Percentiles rank a stretch among this genome's conserved stretches.
phyloP scores from a whole-genome alignment of 1,140 invertebrate species.

The Macrobrachium rosenbergii region DNA sequence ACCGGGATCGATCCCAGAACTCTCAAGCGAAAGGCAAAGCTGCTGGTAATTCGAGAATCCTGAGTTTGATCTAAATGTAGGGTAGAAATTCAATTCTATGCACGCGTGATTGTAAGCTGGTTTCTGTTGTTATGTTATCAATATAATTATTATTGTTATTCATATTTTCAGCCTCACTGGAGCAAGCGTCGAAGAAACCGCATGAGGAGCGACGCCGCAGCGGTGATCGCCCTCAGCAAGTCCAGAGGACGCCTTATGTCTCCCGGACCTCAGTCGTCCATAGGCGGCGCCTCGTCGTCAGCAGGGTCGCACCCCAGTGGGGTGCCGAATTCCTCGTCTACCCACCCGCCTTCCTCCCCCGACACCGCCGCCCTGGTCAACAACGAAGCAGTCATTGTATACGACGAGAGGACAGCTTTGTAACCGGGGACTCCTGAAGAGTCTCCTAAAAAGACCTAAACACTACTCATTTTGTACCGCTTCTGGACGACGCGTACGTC shows the following conservation, averaged over 20 bases:
- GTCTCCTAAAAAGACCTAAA: not conserved
- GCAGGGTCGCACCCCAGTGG: not conserved
- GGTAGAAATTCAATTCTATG: too few species aligned
- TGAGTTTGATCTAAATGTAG: too few species aligned
- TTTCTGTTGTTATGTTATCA: not conserved
- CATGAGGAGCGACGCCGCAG: conserved; percentile 52
- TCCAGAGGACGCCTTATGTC: conserved; percentile 49
- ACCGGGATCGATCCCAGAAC: too few species aligned
- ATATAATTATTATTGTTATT: not conserved
- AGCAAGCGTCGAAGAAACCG: conserved; percentile 49
- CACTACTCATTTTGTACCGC: not conserved
- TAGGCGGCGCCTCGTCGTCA: not conserved
- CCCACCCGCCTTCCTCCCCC: not conserved
- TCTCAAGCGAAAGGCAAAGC: too few species aligned
- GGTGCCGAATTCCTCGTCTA: not conserved
- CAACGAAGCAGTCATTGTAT: conserved; percentile 49
- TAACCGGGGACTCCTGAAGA: not conserved
- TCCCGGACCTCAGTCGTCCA: not conserved
- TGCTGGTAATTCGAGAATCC: too few species aligned
- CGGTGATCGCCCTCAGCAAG: conserved; percentile 51
- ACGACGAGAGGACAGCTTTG: conserved; percentile 55
- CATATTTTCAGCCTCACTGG: conserved; percentile 37
- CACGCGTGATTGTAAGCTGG: too few species aligned
- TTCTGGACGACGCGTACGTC: not conserved
- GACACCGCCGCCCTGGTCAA: conserved; percentile 50